phyloP scores from a whole-genome alignment of 2,113 vertebrate genomes.

The Toxotes chatareus region DNA sequence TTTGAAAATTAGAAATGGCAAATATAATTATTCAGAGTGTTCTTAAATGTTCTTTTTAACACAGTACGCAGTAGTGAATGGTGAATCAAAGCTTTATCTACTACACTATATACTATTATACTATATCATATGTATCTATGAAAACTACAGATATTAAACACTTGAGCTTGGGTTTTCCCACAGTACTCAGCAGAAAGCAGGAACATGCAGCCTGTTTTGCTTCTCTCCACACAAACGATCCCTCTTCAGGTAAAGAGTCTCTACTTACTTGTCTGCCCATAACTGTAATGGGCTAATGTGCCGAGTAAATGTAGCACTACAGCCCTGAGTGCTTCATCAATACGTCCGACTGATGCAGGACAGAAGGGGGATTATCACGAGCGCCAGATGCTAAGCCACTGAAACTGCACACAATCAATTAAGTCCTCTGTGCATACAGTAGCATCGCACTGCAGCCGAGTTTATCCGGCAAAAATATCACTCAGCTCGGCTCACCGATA shows the following conservation, averaged over 20 bases:
- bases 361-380: slow-evolving; percentile 79
- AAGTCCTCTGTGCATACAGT: slow-evolving; percentile 67
- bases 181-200: background rate
- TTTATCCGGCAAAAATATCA: slow-evolving; percentile 29
- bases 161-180: background rate
- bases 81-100: too few species aligned
- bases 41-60: too few species aligned
- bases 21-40: too few species aligned
- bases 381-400: slow-evolving; percentile 81
- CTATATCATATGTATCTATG: too few species aligned
- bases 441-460: slow-evolving; percentile 33
- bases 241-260: slow-evolving; percentile 79
- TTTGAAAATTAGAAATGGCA: too few species aligned
- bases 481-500: background rate
- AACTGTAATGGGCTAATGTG: slow-evolving; percentile 78
- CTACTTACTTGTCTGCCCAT: slow-evolving; percentile 64
- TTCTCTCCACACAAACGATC: slow-evolving; percentile 55
- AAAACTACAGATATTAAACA: background rate
- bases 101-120: too few species aligned
- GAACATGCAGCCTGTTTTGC: slow-evolving; percentile 13
- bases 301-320: slow-evolving; percentile 74
- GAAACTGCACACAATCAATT: slow-evolving; percentile 79
- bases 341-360: slow-evolving; percentile 76
- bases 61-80: too few species aligned
- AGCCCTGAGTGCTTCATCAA: slow-evolving; percentile 79